These are phyloP conservation scores for Lycopodina hypogea DNA, from an alignment of 37 sponge, comb jelly and placozoan genomes.

Conservation along the genomic window DNA sequence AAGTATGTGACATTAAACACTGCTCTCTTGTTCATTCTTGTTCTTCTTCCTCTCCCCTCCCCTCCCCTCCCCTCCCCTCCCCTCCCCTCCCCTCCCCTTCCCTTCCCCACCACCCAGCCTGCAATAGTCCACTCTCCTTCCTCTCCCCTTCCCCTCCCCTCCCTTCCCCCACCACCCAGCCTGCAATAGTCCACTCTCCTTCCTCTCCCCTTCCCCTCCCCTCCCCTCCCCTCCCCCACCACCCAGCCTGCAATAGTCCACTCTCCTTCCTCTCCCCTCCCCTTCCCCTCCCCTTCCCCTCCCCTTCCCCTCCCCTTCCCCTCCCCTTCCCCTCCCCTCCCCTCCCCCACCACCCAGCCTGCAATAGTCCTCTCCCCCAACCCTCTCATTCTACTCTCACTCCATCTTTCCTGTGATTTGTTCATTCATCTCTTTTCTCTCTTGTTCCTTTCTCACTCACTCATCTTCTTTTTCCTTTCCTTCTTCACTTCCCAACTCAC, in stretches of 20 bases:
- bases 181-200: no score
- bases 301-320: not conserved
- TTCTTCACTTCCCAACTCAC: not conserved
- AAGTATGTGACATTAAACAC: slow-evolving; percentile 34
- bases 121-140: no score
- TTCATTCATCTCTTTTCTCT: not conserved
- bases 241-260: no score
- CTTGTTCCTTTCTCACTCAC: not conserved
- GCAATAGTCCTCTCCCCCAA: no score
- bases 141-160: not conserved
- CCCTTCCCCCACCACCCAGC: not conserved
- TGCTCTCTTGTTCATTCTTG: not conserved
- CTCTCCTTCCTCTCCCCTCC: not conserved
- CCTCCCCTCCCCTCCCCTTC: not conserved
- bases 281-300: not conserved
- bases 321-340: not conserved
- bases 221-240: not conserved
- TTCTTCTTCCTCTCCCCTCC: not conserved
- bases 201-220: not conserved
- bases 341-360: not conserved
- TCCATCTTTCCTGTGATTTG: not conserved
- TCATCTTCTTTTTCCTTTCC: not conserved
- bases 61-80: not conserved
- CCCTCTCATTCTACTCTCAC: not conserved
- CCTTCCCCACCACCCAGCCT: not conserved